phyloP scores from a whole-genome alignment of 2,888 invertebrate species.

The Lasioglossum vierecki region DNA sequence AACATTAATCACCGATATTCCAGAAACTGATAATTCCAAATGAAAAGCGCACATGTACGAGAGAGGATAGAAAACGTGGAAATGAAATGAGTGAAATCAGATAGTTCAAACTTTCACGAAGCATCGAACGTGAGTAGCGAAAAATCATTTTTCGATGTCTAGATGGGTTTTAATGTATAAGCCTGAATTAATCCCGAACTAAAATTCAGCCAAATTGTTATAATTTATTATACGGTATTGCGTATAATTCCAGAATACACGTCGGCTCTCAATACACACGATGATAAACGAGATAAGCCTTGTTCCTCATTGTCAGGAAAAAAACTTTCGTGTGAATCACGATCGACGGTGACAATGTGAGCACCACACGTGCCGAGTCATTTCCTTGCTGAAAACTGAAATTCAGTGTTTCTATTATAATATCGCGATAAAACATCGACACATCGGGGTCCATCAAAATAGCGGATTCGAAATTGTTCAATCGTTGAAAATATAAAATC shows the following conservation, averaged over 20 bases:
- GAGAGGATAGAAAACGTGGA: neutral
- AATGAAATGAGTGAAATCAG: neutral
- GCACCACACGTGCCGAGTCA: neutral
- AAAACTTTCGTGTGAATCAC: neutral
- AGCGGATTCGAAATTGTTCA: too few relatives aligned
- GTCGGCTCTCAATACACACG: neutral
- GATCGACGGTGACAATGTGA: neutral
- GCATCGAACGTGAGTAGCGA: neutral
- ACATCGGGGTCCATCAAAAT: too few relatives aligned
- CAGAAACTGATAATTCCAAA: neutral
- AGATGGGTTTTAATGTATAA: neutral
- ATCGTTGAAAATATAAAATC: too few relatives aligned
- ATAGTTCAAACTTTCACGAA: neutral
- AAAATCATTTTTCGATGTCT: neutral
- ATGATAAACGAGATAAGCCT: neutral
- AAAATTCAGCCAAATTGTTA: neutral
- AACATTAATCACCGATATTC: neutral
- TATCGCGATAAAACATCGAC: neutral
- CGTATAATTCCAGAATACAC: neutral
- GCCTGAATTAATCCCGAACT: neutral
- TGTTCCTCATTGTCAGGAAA: neutral
- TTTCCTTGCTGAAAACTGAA: neutral
- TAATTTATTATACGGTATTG: neutral
- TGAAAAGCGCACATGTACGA: neutral
- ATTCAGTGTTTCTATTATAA: neutral